Conservation (phyloP, 2,888 invertebrate species). For the Amblyjoppa proteus region DNA sequence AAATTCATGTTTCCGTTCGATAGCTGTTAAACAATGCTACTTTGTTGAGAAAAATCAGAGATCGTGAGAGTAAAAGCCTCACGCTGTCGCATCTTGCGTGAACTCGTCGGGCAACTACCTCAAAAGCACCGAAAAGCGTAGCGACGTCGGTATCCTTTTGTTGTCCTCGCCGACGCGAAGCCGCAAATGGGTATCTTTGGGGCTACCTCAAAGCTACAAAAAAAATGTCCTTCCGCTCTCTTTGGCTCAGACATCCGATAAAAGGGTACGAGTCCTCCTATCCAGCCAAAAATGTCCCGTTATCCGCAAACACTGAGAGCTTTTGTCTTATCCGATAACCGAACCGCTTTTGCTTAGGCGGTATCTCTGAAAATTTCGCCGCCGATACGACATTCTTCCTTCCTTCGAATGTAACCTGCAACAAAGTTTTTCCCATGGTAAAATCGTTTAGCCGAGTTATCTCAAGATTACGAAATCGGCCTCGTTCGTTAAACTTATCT, state of each 20-base stretch:
- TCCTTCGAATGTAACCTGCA: slow-evolving; percentile 21
- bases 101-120: slow-evolving; percentile 51
- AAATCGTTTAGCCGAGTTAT: slow-evolving; percentile 43
- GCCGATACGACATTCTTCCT: slow-evolving; percentile 21
- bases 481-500: slow-evolving; percentile 50
- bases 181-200: slow-evolving; percentile 34
- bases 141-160: slow-evolving; percentile 61
- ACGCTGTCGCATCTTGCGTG: slow-evolving; percentile 57
- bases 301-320: slow-evolving; percentile 53
- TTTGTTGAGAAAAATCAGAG: neutral
- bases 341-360: neutral
- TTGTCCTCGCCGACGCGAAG: slow-evolving; percentile 26
- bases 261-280: slow-evolving; percentile 30
- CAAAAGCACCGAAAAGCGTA: slow-evolving; percentile 52
- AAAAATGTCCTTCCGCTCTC: slow-evolving; percentile 44
- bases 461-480: slow-evolving; percentile 27
- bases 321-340: slow-evolving; percentile 4
- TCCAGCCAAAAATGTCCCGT: slow-evolving; percentile 34
- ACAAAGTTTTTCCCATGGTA: slow-evolving; percentile 21
- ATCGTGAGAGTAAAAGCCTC: slow-evolving; percentile 26
- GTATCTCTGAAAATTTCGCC: slow-evolving; percentile 30
- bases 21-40: neutral
- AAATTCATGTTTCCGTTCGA: neutral
- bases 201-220: slow-evolving; percentile 20
- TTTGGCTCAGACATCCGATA: slow-evolving; percentile 26